Base-by-base conservation (phyloP, 2,888 invertebrate genomes). In the Phortica magna region DNA sequence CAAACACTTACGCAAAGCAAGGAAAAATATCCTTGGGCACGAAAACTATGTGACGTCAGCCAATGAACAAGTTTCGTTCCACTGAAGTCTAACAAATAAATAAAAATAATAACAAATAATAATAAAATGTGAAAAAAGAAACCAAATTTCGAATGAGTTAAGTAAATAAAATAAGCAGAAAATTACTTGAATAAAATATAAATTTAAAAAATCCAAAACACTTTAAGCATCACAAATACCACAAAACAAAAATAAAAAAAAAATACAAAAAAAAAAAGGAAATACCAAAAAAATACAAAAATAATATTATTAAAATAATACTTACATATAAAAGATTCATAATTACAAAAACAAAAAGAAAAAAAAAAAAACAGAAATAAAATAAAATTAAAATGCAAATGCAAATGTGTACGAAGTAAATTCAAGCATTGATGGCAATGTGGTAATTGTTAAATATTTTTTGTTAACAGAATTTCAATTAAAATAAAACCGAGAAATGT, bases 401-500 rank as follows among this genome's bases (percentile, higher is more conserved):
- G 1, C 31, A 31, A 65, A 31, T 9, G 48, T 48, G 9, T 48
- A 14, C 9, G 2, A 48, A 48, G 48, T 48, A 68, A 19, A 55
- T 68, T 31, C 19, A 59, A 48, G 17, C 70, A 42, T 57, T 48
- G 61, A 64, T 53, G 42, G 31, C 31, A 61, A 39, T 65, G 42
- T 71, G 76, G 42, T 53, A 72, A 65, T 53, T 76, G 70, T 71
- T 76, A 61, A 72, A 75, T 55, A 59, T 71, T 80, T 79, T 87
- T 83, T 82, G 82, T 84, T 87, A 79, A 81, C 78, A 78, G 78
- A 83, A 82, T 81, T 82, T 76, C 82, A 88, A 83, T 82, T 83
- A 43, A 72, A 65, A 74, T 64, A 64, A 74, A 75, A 65, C 12
- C n/a, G 57, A 61, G 31, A 55, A 39, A 61, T 10, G 19, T 6